phyloP scores from a whole-genome alignment of 2,113 vertebrate species.

The Calidris pygmaea region DNA sequence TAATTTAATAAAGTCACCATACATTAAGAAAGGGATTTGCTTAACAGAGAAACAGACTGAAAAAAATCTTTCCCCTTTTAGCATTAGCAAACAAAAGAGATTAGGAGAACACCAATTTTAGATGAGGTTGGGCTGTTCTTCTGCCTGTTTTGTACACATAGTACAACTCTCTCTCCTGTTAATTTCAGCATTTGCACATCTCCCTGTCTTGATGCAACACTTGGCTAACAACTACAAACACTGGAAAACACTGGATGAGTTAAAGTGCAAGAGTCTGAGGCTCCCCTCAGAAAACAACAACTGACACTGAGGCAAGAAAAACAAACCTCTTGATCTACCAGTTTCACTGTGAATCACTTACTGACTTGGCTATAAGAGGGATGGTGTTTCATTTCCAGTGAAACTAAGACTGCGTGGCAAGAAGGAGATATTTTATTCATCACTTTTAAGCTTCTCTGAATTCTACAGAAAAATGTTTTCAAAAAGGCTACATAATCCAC shows the following conservation, averaged over 20 bases:
- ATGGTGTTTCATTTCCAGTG: conserved; percentile 36
- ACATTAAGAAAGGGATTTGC: not conserved
- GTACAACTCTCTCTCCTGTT: not conserved
- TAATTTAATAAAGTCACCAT: not conserved
- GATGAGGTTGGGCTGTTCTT: not conserved
- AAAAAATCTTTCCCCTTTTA: not conserved
- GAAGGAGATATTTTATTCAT: conserved; percentile 32
- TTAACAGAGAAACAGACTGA: not conserved
- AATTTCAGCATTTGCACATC: conserved; percentile 88
- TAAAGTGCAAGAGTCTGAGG: conserved; percentile 89
- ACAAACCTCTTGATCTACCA: conserved; percentile 46
- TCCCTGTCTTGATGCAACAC: conserved; percentile 92
- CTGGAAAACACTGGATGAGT: conserved; percentile 94
- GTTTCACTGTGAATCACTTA: conserved; percentile 73
- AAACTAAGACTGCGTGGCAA: conserved; percentile 23
- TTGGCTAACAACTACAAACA: conserved; percentile 94
- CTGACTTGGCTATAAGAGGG: conserved; percentile 6
- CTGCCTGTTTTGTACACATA: not conserved
- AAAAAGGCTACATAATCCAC: conserved; percentile 29
- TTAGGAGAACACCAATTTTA: not conserved
- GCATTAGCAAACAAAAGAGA: not conserved
- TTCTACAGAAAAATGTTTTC: conserved; percentile 52
- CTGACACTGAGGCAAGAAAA: conserved; percentile 48
- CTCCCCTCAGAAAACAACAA: conserved; percentile 80
- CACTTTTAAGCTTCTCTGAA: conserved; percentile 30